phyloP scores from a whole-genome alignment of 2,888 invertebrate genomes.

The Hirtodrosophila alboralis region DNA sequence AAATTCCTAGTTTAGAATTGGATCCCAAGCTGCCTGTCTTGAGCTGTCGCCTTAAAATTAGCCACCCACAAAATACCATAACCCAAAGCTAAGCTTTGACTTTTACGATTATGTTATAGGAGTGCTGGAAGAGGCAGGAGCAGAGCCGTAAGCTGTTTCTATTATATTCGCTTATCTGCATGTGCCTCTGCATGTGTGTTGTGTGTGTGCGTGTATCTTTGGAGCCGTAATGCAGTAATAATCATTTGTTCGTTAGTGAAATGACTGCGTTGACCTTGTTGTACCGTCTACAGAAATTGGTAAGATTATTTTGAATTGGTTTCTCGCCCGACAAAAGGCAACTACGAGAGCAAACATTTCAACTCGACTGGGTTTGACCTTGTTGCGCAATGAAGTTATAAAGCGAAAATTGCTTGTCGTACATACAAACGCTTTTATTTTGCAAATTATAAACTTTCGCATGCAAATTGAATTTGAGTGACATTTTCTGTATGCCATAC shows the following conservation, averaged over 20 bases:
- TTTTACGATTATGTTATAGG: constrained; percentile 69
- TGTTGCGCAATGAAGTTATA: constrained; percentile 64
- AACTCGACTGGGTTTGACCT: constrained; percentile 31
- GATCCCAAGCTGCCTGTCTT: constrained; percentile 28
- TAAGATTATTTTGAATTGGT: constrained; percentile 75
- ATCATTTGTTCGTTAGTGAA: constrained; percentile 75
- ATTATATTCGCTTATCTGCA: constrained; percentile 77
- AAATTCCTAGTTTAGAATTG: constrained; percentile 12
- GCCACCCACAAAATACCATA: constrained; percentile 53
- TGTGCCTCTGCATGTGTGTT: constrained; percentile 36
- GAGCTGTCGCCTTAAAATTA: constrained; percentile 60
- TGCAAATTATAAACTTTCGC: constrained; percentile 64
- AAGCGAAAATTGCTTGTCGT: constrained; percentile 70
- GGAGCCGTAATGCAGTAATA: constrained; percentile 69
- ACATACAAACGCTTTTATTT: constrained; percentile 32
- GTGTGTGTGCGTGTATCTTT: constrained; percentile 11
- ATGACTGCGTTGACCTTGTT: constrained; percentile 72
- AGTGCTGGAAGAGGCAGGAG: not conserved
- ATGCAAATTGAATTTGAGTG: constrained; percentile 69
- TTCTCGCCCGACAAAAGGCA: constrained; percentile 36
- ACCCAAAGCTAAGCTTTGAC: constrained; percentile 64
- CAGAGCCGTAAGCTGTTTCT: constrained; percentile 63
- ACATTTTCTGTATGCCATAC: constrained; percentile 28
- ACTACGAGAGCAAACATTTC: not conserved
- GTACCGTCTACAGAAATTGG: constrained; percentile 59